Evolutionary conservation across 2,797 vertebrate species (phyloP), one percentile per base, ranked within the genome.

Genomic region (Malurus leucopterus): DNA sequence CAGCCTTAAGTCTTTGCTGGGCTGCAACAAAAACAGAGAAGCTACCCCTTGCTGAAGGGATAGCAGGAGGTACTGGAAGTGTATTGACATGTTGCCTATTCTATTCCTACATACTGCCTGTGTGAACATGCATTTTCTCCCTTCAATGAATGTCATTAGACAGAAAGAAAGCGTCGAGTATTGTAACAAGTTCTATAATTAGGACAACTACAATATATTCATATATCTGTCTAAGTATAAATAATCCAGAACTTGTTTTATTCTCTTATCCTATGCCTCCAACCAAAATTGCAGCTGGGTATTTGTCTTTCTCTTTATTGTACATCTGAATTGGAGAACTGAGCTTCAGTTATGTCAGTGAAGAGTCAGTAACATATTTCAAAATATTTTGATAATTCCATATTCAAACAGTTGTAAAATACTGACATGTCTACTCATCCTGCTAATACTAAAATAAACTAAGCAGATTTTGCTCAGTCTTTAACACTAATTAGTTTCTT

Each of bases 351-450:
- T 88, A 58, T 9, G 26, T 43, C 63, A 54, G 24, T 49, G 41
- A 79, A 67, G 41, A 85, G 51, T 75, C 67, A 84, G 70, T 27
- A 78, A 15, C 22, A 14, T 51, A 75, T 65, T 78, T 18, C 67
- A 88, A 92, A 88, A 92, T 84, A 68, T 67, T 91, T 84, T 63
- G 49, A n/a, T 82, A 84, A 84, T 83, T 81, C 55, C 34, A 38
- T 65, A 70, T 38, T 65, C 81, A 84, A 94, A 84, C 36, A 93
- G 36, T 88, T 81, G 44, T 27, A 72, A 84, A 92, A 90, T 41
- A 78, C 50, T 86, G 71, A 62, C 53, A 62, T 65, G 70, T 84
- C 84, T 73, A 65, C 58, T 75, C 84, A 74, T 84, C 81, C 51
- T 84, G 27, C 38, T 87, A 88, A 88, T 55, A 41, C 27, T 53